Evolutionary conservation across 2,113 vertebrate species (phyloP).

Genomic region (Toxotes chatareus): DNA sequence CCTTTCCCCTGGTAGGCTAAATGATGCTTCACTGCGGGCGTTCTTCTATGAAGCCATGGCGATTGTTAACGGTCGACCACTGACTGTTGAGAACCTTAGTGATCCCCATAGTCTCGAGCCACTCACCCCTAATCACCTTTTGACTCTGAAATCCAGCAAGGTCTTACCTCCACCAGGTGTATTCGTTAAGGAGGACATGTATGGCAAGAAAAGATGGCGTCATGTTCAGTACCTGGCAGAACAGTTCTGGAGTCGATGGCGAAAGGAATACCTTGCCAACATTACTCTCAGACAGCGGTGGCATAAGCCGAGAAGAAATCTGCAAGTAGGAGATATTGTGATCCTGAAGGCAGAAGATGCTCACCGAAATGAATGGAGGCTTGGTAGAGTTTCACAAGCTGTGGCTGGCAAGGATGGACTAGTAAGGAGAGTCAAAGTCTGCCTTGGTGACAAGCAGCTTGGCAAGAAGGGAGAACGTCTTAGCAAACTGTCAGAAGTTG

Average conservation of each 20-base stretch:
- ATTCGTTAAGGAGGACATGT: constrained; percentile 26
- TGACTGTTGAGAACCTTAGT: neutral
- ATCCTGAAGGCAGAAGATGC: no score
- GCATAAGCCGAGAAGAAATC: neutral
- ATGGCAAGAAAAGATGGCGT: constrained; percentile 3
- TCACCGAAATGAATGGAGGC: no score
- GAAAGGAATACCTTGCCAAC: neutral
- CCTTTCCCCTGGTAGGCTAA: neutral
- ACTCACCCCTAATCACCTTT: constrained; percentile 4
- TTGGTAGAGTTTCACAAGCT: no score
- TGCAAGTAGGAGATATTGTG: neutral
- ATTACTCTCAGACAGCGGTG: neutral
- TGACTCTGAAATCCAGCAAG: neutral
- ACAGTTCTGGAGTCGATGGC: neutral
- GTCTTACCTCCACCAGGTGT: neutral
- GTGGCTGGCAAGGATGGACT: no score
- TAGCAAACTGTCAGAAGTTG: no score
- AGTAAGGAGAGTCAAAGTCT: no score
- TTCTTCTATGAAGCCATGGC: constrained; percentile 11
- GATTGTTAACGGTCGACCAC: neutral
- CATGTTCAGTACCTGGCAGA: neutral
- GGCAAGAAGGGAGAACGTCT: no score
- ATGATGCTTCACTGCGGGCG: neutral
- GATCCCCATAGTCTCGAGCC: constrained; percentile 7
- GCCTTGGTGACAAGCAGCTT: no score